Evolutionary conservation across 2,888 invertebrate species (phyloP).

Genomic region (Nomada fucata): DNA sequence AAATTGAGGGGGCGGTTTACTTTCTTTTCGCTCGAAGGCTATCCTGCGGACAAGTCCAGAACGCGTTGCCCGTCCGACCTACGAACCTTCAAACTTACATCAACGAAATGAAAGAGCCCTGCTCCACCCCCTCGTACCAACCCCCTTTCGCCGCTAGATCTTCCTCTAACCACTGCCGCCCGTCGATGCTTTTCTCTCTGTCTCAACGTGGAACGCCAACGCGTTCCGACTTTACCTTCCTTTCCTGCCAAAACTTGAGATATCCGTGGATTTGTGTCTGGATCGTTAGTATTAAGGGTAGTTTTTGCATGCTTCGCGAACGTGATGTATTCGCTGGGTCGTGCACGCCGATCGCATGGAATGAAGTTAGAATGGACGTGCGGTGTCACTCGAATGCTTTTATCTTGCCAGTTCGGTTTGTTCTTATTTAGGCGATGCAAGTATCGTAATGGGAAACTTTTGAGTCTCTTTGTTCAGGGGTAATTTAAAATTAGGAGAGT

Average conservation of each 20-base stretch:
- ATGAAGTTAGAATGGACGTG: not conserved
- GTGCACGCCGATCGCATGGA: not conserved
- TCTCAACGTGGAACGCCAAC: constrained; percentile 31
- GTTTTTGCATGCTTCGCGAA: constrained; percentile 6
- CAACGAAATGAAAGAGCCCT: constrained; percentile 79
- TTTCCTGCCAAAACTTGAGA: constrained; percentile 44
- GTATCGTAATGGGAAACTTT: not conserved
- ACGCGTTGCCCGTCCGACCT: constrained; percentile 77
- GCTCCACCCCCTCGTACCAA: constrained; percentile 26
- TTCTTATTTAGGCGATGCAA: not conserved
- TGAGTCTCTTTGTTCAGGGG: too few relatives aligned
- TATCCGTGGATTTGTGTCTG: constrained; percentile 38
- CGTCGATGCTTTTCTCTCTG: constrained; percentile 19
- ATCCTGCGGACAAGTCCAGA: constrained; percentile 75
- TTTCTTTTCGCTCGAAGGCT: constrained; percentile 74
- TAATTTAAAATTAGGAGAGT: too few relatives aligned
- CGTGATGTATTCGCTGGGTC: constrained; percentile 9
- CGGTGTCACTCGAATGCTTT: not conserved
- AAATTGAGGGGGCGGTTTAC: constrained; percentile 68
- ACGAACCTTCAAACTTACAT: constrained; percentile 80
- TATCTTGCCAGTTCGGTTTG: not conserved
- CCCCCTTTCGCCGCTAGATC: not conserved
- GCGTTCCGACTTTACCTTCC: constrained; percentile 34
- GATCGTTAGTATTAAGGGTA: constrained; percentile 23
- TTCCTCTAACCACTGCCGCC: constrained; percentile 1